Percentiles rank a stretch among this genome's conserved stretches.
These are phyloP conservation scores for Dendrophyllia cribrosa DNA, from an alignment of 64 coral and sea anemone species.

Conservation along the genomic window DNA sequence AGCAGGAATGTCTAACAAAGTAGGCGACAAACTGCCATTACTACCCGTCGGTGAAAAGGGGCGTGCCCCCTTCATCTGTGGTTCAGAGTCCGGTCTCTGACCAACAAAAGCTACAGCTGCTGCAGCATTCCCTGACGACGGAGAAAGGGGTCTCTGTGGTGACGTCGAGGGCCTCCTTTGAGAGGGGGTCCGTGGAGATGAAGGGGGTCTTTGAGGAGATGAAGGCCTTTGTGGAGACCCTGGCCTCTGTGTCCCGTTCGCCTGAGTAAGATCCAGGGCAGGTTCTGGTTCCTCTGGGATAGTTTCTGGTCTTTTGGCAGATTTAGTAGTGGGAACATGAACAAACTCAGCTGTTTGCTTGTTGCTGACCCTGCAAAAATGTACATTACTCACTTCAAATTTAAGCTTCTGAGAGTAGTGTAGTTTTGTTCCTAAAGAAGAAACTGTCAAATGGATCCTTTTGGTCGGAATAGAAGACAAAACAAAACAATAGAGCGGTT, in stretches of 20 bases:
- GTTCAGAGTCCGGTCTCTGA: slow-evolving; percentile 3
- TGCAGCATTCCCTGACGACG: neutral
- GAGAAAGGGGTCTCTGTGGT: slow-evolving; percentile 40
- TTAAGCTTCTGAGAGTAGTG: too few relatives aligned
- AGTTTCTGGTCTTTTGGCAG: slow-evolving; percentile 46
- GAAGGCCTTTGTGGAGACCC: slow-evolving; percentile 21
- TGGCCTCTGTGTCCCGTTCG: slow-evolving; percentile 5
- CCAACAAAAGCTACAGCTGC: slow-evolving; percentile 3
- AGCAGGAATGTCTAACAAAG: slow-evolving; percentile 75
- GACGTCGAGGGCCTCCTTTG: slow-evolving; percentile 47
- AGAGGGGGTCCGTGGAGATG: slow-evolving; percentile 25
- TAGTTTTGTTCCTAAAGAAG: too few relatives aligned
- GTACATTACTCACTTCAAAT: too few relatives aligned
- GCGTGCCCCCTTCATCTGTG: neutral
- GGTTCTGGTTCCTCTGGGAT: slow-evolving; percentile 55
- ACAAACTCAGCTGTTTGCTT: slow-evolving; percentile 31
- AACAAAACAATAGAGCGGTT: too few relatives aligned
- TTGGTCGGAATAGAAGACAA: too few relatives aligned
- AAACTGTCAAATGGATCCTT: too few relatives aligned
- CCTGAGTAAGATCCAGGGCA: neutral
- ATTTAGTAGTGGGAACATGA: neutral
- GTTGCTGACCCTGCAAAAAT: neutral
- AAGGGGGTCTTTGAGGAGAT: neutral
- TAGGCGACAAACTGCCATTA: slow-evolving; percentile 50
- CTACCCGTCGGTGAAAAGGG: neutral